Conservation (phyloP, 2,888 invertebrate species). For the Pristionchus japonicus region DNA sequence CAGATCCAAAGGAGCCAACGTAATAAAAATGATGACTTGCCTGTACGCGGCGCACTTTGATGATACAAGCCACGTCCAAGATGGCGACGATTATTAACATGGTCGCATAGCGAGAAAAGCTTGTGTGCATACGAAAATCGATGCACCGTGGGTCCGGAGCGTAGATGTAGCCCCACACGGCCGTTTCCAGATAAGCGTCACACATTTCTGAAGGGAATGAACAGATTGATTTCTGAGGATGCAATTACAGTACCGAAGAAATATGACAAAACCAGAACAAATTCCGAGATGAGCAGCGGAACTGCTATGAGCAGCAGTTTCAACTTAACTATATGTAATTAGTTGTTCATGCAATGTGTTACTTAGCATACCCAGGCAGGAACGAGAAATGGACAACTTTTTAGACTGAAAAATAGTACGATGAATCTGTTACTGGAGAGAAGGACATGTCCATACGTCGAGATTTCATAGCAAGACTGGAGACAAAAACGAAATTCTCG, state of each 20-base stretch:
- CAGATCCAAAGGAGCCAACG: too few relatives aligned
- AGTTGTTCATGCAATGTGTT: too few relatives aligned
- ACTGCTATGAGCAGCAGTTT: neutral
- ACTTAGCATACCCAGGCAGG: neutral
- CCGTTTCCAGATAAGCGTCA: neutral
- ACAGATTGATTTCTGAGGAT: too few relatives aligned
- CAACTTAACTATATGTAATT: neutral
- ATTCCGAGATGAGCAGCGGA: neutral
- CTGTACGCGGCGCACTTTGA: neutral
- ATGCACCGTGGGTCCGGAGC: neutral
- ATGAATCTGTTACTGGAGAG: neutral
- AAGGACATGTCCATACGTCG: neutral
- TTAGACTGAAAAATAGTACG: neutral
- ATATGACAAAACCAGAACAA: neutral
- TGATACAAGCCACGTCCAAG: neutral
- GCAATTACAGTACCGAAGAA: too few relatives aligned
- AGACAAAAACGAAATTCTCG: too few relatives aligned
- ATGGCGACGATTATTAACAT: neutral
- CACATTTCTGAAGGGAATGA: neutral
- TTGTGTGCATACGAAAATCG: neutral
- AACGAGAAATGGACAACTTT: neutral
- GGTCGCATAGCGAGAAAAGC: neutral
- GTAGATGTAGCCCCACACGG: neutral
- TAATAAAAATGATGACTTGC: neutral
- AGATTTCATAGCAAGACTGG: neutral